phyloP scores from a whole-genome alignment of 2,888 invertebrate genomes.

The Agriopis marginaria region DNA sequence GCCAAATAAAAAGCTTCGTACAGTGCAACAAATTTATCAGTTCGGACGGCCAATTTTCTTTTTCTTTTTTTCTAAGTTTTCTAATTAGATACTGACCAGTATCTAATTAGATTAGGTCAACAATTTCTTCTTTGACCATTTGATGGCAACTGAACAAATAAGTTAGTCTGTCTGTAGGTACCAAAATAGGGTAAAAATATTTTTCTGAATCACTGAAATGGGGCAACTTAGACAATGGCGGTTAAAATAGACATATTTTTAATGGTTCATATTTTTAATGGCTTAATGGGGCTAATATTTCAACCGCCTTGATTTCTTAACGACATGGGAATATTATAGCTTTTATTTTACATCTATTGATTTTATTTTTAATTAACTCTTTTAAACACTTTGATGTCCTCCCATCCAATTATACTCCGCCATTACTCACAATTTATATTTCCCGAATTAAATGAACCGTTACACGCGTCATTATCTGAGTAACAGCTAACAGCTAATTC shows the following conservation, averaged over 20 bases:
- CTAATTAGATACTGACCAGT: too few species aligned
- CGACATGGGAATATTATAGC: too few species aligned
- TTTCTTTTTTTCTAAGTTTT: too few species aligned
- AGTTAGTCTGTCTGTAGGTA: too few species aligned
- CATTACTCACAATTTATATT: conserved; percentile 39
- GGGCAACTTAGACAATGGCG: not conserved
- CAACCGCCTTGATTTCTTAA: not conserved
- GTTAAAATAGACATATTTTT: not conserved
- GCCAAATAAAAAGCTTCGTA: too few species aligned
- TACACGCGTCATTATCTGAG: conserved; percentile 38
- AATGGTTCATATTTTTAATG: not conserved
- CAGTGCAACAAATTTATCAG: too few species aligned
- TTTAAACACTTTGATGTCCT: conserved; percentile 26
- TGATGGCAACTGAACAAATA: too few species aligned
- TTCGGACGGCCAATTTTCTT: too few species aligned
- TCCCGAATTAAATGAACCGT: conserved; percentile 36
- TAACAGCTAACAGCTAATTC: conserved; percentile 43
- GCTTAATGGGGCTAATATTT: not conserved
- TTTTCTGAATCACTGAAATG: too few species aligned
- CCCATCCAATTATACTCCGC: conserved; percentile 21
- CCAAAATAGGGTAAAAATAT: too few species aligned
- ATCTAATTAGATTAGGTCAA: too few species aligned
- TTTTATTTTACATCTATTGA: not conserved
- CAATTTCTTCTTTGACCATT: too few species aligned
- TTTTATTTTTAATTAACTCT: conserved; percentile 3